Base-by-base conservation (phyloP, 2,113 vertebrate genomes). In the Nicator chloris region DNA sequence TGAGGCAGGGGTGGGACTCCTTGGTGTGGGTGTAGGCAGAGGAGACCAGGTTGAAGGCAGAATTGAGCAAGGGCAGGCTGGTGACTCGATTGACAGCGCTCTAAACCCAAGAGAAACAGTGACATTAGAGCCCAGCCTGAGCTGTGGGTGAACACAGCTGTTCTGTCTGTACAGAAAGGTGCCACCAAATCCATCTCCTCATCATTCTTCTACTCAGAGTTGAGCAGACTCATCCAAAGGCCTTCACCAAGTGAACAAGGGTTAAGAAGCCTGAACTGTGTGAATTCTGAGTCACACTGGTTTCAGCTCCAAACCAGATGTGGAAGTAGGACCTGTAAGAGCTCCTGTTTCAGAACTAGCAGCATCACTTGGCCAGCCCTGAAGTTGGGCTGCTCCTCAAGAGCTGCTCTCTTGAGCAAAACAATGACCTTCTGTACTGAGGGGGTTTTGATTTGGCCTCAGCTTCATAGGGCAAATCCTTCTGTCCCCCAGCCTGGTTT, bases 41-140 rank as follows among this genome's bases (percentile, higher is more conserved):
- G 4, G 98, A 98, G 50, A 99, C 98, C 57, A 96, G 96, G 68
- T 83, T 97, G 47, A 98, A 99, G 0, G 99, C 98, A 18, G 99
- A 99, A 87, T 98, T 99, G 95, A 99, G 93, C 91, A 99, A 93
- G 10, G 99, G 98, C 57, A 99, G 79, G 96, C 76, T 98, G 86
- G 97, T 95, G 68, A 99, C 97, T 5, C 99, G 96, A 23, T 95
- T 94, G 68, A 99, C 98, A 86, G 99, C 97, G 2, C 97, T 99
- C 96, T 98, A 71, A 80, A 81, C 3, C 65, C 77, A 23, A 51
- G 23, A 91, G 42, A 59, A 26, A 40, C 2, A 2, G 54, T 53
- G 70, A 24, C 15, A 4, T 76, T 4, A 82, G 65, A 60, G 76
- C 57, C 13, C 11, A 28, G 28, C 35, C 40, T n/a, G 6, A 8